phyloP scores from a whole-genome alignment of 1,140 invertebrate species.

The Zaprionus taronus region DNA sequence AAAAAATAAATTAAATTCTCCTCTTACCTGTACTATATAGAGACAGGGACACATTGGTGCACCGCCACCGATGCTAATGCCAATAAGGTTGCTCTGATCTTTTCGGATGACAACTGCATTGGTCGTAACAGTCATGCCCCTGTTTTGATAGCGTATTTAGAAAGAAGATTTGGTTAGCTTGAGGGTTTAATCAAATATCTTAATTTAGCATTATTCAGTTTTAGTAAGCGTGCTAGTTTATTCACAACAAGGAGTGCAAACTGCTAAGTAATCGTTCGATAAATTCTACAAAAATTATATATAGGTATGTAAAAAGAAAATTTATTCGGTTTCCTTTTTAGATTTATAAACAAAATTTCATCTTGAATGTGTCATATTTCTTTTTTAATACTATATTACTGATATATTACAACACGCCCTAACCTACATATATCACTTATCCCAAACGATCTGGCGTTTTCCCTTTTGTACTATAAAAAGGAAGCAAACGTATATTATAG shows the following conservation, averaged over 20 bases:
- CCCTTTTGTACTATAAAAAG: not conserved
- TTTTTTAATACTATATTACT: not conserved
- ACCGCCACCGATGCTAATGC: constrained; percentile 98
- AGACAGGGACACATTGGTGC: constrained; percentile 98
- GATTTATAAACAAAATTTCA: not conserved
- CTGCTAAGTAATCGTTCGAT: constrained; percentile 48
- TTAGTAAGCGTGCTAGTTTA: constrained; percentile 51
- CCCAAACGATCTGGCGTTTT: not conserved
- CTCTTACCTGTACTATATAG: constrained; percentile 96
- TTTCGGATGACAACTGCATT: constrained; percentile 95
- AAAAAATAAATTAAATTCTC: no score
- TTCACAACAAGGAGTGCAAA: constrained; percentile 47
- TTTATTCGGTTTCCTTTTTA: not conserved
- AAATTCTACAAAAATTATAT: constrained; percentile 54
- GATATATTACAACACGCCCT: not conserved
- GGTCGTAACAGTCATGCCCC: constrained; percentile 99
- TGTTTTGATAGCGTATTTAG: constrained; percentile 81
- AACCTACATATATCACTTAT: not conserved
- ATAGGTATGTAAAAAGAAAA: not conserved
- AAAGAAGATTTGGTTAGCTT: not conserved
- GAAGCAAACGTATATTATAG: not conserved
- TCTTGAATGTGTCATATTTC: not conserved
- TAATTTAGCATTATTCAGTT: constrained; percentile 6
- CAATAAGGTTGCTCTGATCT: constrained; percentile 97
- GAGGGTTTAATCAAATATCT: not conserved